Conservation (phyloP, 2,888 invertebrate species). For the Coenonympha arcania region DNA sequence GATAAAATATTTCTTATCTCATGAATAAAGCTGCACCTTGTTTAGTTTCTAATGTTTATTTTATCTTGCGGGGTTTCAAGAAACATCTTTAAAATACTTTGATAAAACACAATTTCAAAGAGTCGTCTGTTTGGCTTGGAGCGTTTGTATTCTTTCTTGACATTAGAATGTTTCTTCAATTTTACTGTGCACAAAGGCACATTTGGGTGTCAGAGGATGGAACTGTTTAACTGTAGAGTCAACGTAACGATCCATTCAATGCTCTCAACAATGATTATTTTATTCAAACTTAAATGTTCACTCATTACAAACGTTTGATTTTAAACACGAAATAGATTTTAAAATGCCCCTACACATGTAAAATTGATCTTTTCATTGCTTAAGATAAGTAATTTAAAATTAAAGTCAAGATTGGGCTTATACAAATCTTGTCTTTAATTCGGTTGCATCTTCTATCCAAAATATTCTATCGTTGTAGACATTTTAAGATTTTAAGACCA, state of each 20-base stretch:
- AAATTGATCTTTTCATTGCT: slow-evolving; percentile 13
- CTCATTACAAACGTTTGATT: slow-evolving; percentile 18
- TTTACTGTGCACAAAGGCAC: slow-evolving; percentile 45
- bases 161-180: slow-evolving; percentile 18
- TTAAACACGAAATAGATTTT: too few relatives aligned
- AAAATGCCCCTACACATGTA: slow-evolving; percentile 12
- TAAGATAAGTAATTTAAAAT: slow-evolving; percentile 2
- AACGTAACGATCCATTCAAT: slow-evolving; percentile 57
- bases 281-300: slow-evolving; percentile 43
- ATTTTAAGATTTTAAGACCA: slow-evolving; percentile 26
- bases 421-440: too few relatives aligned
- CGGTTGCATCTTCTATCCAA: not conserved
- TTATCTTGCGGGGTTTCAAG: slow-evolving; percentile 19
- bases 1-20: slow-evolving; percentile 24
- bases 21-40: slow-evolving; percentile 18
- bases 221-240: slow-evolving; percentile 32
- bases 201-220: slow-evolving; percentile 22
- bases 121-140: slow-evolving; percentile 22
- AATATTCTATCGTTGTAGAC: not conserved
- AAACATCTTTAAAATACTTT: slow-evolving; percentile 11
- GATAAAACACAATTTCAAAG: slow-evolving; percentile 18
- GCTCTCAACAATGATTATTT: slow-evolving; percentile 47
- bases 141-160: slow-evolving; percentile 21
- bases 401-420: not conserved
- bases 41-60: slow-evolving; percentile 23